Conservation (phyloP, 1,140 invertebrate species). For the Lepidurus arcticus region DNA sequence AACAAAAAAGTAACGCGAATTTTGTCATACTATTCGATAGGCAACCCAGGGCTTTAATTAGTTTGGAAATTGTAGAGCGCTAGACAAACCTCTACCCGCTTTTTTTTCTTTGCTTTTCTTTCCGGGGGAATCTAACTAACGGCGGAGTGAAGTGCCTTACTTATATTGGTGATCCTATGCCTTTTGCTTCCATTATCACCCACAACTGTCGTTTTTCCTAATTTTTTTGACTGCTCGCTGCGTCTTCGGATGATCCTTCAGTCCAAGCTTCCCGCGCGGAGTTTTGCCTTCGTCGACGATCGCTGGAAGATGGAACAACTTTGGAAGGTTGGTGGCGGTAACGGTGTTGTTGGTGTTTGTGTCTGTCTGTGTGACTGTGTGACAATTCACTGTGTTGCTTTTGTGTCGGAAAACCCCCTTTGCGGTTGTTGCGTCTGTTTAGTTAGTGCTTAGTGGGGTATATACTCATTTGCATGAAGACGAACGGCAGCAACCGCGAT, state of each 20-base stretch:
- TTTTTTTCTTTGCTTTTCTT: slow-evolving; percentile 19
- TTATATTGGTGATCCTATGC: neutral
- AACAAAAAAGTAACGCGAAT: neutral
- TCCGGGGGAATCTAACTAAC: neutral
- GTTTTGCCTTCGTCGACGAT: slow-evolving; percentile 35
- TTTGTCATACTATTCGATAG: neutral
- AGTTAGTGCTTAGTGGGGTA: neutral
- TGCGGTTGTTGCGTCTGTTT: slow-evolving; percentile 9
- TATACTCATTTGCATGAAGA: slow-evolving; percentile 7
- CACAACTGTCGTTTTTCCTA: slow-evolving; percentile 25
- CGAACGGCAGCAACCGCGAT: slow-evolving; percentile 14
- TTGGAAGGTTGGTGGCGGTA: slow-evolving; percentile 33
- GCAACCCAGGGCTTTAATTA: neutral
- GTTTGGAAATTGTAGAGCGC: neutral
- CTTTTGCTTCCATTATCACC: slow-evolving; percentile 11
- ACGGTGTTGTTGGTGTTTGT: slow-evolving; percentile 4
- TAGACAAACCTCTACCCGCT: neutral
- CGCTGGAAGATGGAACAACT: slow-evolving; percentile 36
- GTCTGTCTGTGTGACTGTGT: neutral
- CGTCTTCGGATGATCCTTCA: neutral
- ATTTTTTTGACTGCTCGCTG: neutral
- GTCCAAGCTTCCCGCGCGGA: slow-evolving; percentile 33
- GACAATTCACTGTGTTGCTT: slow-evolving; percentile 11
- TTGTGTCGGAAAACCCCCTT: slow-evolving; percentile 14
- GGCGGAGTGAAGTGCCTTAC: neutral